Base-by-base conservation (phyloP, 2,797 vertebrate species). In the Huso huso region DNA sequence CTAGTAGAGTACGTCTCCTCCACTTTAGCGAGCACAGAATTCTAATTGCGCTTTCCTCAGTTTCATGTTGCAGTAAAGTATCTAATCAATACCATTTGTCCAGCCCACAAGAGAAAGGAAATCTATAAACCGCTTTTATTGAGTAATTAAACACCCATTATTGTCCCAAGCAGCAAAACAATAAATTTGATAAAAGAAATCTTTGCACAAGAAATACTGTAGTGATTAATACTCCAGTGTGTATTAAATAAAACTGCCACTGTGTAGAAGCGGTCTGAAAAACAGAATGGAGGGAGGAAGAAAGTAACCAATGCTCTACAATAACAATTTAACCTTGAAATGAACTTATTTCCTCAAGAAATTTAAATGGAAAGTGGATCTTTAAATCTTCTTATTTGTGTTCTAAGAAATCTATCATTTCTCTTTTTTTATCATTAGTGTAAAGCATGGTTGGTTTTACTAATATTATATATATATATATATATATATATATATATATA, bases 131-230 rank as follows among this genome's bases (percentile, higher is more conserved):
- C 84, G 84, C 86, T 94, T 93, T 95, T 95, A 98, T 94, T 94
- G 94, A 95, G 94, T 99, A 97, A 99, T 97, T 99, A 99, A 97
- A 96, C 94, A 95, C 92, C 94, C 94, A 96, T 97, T 98, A 97
- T 95, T 93, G 93, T 93, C 91, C 89, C 86, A 84, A 83, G 87
- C 89, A 90, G 92, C 89, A 87, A 92, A 94, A 94, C 93, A 94
- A 93, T 95, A 93, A 92, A 96, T 95, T 90, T 92, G 89, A 93
- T 91, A 92, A 89, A 84, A 88, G 83, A 87, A 93, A 93, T 92
- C 93, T 93, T 94, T 93, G 85, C 81, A 77, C 82, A 86, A 79
- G 91, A 89, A 91, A 94, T 87, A 86, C 87, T 89, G 86, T 83
- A 76, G 80, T 92, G 92, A 94, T 95, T 93, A 95, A 94, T 92